Evolutionary conservation across 2,797 vertebrate species (phyloP), one percentile per base, ranked within the genome.

Genomic region (Mus minutoides): DNA sequence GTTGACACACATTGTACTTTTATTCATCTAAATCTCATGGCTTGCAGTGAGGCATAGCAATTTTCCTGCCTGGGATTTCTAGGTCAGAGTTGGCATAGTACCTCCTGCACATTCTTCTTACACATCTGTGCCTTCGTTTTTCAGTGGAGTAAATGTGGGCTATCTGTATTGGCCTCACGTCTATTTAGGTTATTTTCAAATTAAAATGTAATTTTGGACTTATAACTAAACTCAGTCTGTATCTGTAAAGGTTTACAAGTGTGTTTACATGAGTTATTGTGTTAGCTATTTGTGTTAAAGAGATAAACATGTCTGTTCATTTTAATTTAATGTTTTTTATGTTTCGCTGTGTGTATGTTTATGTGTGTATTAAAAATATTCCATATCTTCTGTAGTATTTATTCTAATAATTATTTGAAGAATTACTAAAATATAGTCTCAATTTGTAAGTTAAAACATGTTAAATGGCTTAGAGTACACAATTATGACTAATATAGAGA

Each of bases 291-390:
- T 95, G 83, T 97, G 97, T 97, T 94, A 95, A 96, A 78, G 73
- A 76, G 90, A 97, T 56, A 91, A 96, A 88, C 34, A n/a, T 67
- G 75, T 97, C 90, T 96, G 92, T 96, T 97, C 69, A 79, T 95
- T 96, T 96, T 97, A 96, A 91, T 97, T 98, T 97, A 96, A 90
- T 94, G 62, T 90, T 95, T 92, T 71, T 96, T 92, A 76, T 97
- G 93, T 94, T 90, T 96, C n/a, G 95, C 89, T 52, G 43, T 92
- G 75, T 94, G 46, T 96, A 95, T 95, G 92, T 96, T 97, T 31
- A 95, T 69, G 82, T 94, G 86, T 97, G 88, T 75, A 98, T 98
- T 98, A 97, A 98, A 97, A 84, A 94, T 73, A 87, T 97, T 96
- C 75, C 62, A 96, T 94, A 96, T 91, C 34, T n/a, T 92, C 37